Evolutionary conservation across 2,888 invertebrate genomes (phyloP).

Genomic region (Coelinius sp.): DNA sequence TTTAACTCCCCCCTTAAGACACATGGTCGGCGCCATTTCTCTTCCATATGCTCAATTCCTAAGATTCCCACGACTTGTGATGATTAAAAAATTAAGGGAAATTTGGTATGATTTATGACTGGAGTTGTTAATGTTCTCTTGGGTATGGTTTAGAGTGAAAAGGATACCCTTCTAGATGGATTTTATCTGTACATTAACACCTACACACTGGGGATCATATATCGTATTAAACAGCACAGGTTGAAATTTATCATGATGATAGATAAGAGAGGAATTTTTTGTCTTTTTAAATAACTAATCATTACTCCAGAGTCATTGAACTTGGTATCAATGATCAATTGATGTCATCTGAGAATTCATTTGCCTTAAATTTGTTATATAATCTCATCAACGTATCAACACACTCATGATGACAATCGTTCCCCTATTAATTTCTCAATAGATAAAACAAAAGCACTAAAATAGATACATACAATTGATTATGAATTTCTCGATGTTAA

Average conservation of each 20-base stretch:
- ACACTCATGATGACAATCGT: neutral
- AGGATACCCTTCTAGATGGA: no score
- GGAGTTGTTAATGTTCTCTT: neutral
- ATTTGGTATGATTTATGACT: neutral
- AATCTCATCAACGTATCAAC: neutral
- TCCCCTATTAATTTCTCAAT: neutral
- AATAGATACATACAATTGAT: conserved; percentile 19
- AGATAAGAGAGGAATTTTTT: no score
- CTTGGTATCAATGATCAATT: neutral
- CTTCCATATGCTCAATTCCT: conserved; percentile 57
- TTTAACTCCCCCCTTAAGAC: conserved; percentile 40
- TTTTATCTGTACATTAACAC: neutral
- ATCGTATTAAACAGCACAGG: neutral
- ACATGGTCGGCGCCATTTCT: conserved; percentile 59
- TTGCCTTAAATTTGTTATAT: no score
- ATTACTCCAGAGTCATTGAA: neutral
- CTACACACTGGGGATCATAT: neutral
- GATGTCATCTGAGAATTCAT: no score
- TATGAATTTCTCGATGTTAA: conserved; percentile 7
- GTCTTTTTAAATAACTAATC: no score
- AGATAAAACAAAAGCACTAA: neutral
- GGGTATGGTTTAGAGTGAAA: no score
- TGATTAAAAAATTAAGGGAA: neutral
- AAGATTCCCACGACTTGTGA: conserved; percentile 29
- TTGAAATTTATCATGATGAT: neutral